Percentiles rank a stretch among this genome's conserved stretches.
phyloP scores from a whole-genome alignment of 2,797 vertebrate species.

The Centroberyx gerrardi region DNA sequence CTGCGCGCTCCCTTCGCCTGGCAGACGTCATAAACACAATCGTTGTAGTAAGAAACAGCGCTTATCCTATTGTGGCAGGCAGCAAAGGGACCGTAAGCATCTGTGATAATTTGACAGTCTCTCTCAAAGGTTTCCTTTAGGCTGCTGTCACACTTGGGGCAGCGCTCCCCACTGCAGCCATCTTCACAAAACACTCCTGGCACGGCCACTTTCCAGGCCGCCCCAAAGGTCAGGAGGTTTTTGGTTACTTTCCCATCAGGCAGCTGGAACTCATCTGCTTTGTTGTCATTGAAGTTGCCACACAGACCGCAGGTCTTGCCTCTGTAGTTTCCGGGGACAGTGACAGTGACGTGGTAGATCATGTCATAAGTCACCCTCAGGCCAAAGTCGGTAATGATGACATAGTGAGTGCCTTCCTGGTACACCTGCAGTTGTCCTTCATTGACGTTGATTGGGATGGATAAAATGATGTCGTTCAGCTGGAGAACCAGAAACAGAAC shows the following conservation, averaged over 20 bases:
- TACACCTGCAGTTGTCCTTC: slow-evolving; percentile 56
- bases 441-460: slow-evolving; percentile 63
- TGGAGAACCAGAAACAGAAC: slow-evolving; percentile 33
- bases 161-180: slow-evolving; percentile 52
- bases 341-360: slow-evolving; percentile 57
- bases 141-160: slow-evolving; percentile 50
- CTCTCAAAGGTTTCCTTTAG: slow-evolving; percentile 44
- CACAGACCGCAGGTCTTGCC: slow-evolving; percentile 73
- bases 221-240: slow-evolving; percentile 62
- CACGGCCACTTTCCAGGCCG: slow-evolving; percentile 53
- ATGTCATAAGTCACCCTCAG: slow-evolving; percentile 72
- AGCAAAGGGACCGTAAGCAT: slow-evolving; percentile 50
- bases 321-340: slow-evolving; percentile 66
- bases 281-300: slow-evolving; percentile 65
- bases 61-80: slow-evolving; percentile 48
- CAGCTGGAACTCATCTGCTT: slow-evolving; percentile 63
- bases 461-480: slow-evolving; percentile 61
- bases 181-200: slow-evolving; percentile 44
- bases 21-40: slow-evolving; percentile 68
- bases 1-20: slow-evolving; percentile 30
- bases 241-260: slow-evolving; percentile 71
- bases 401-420: slow-evolving; percentile 53
- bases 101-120: slow-evolving; percentile 63
- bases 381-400: slow-evolving; percentile 63
- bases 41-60: slow-evolving; percentile 69